phyloP scores from a whole-genome alignment of 2,888 invertebrate genomes.

The Ecliptopera silaceata region DNA sequence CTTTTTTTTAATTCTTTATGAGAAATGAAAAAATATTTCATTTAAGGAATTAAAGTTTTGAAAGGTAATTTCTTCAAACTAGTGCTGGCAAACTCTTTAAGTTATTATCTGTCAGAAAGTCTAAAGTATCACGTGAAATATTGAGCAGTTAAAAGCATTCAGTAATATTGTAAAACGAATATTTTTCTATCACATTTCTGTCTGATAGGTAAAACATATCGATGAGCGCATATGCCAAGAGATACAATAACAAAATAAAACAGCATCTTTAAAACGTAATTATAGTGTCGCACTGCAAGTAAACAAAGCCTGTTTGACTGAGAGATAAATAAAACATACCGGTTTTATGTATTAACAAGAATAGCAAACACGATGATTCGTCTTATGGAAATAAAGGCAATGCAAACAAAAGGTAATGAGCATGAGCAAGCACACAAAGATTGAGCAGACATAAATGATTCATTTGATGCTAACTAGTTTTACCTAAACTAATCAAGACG shows the following conservation, averaged over 20 bases:
- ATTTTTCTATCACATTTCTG: neutral
- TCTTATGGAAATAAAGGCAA: constrained; percentile 48
- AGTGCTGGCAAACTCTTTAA: neutral
- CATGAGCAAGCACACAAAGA: constrained; percentile 53
- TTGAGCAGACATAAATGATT: constrained; percentile 57
- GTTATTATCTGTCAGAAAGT: neutral
- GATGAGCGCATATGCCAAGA: neutral
- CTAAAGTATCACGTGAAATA: neutral
- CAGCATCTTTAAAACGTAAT: constrained; percentile 20
- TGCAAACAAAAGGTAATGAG: constrained; percentile 50
- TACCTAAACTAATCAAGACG: neutral
- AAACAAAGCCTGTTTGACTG: constrained; percentile 33
- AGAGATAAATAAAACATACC: constrained; percentile 33
- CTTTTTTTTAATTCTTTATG: too few relatives aligned
- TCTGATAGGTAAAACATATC: neutral
- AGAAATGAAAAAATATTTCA: too few relatives aligned
- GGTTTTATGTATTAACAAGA: constrained; percentile 31
- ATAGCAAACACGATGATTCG: constrained; percentile 46
- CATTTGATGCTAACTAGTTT: constrained; percentile 36
- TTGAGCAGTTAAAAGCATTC: neutral
- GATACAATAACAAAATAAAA: neutral
- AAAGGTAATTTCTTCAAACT: neutral
- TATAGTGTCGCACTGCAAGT: constrained; percentile 25
- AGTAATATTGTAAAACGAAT: neutral
- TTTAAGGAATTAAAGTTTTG: too few relatives aligned